phyloP scores from a whole-genome alignment of 2,888 invertebrate species.

The Torymus auratus region DNA sequence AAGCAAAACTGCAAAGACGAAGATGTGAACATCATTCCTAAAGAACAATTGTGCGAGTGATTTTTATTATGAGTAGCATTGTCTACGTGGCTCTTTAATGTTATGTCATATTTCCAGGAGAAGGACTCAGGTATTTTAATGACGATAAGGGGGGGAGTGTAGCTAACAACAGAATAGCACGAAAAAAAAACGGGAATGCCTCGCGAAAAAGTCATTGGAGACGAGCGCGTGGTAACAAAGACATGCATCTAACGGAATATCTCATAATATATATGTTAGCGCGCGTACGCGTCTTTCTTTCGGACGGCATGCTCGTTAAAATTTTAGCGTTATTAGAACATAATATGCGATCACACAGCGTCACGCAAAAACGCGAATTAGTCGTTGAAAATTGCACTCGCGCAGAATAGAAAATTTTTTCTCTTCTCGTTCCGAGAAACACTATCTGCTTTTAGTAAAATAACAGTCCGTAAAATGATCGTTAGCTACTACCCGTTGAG shows the following conservation, averaged over 20 bases:
- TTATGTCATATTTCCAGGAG: conserved; percentile 5
- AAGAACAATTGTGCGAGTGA: too few species aligned
- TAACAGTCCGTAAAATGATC: too few species aligned
- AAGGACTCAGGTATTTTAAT: conserved; percentile 37
- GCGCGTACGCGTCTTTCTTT: conserved; percentile 23
- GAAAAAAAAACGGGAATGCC: conserved; percentile 16
- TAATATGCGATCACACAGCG: conserved; percentile 5
- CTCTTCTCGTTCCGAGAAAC: too few species aligned
- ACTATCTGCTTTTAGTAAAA: too few species aligned
- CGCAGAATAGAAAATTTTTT: too few species aligned
- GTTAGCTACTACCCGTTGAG: too few species aligned
- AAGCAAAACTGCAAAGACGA: too few species aligned
- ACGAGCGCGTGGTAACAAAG: too few species aligned
- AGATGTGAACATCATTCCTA: too few species aligned
- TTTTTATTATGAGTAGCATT: too few species aligned
- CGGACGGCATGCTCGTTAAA: conserved; percentile 59
- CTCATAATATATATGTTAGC: conserved; percentile 64
- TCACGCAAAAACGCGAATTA: too few species aligned
- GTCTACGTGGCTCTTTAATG: neutral
- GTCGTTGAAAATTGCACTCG: too few species aligned
- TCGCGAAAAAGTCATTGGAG: neutral
- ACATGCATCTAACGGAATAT: conserved; percentile 40
- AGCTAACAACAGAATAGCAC: neutral
- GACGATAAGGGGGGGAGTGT: neutral
- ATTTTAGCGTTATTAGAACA: conserved; percentile 55